These are phyloP conservation scores for Calyptommatus sinebrachiatus DNA, from an alignment of 2,113 vertebrate species.

Conservation along the genomic window DNA sequence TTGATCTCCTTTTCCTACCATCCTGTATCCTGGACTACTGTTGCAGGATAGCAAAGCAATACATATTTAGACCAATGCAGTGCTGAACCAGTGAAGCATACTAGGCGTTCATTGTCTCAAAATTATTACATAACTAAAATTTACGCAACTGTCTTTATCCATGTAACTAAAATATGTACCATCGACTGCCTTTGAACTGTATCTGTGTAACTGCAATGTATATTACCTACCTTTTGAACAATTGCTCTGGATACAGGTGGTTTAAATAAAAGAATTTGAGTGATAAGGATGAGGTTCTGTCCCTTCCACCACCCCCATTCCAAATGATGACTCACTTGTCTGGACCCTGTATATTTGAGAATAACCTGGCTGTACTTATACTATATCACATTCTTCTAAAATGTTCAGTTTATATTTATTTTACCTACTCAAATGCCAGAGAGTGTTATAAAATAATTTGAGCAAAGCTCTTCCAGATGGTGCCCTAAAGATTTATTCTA, in stretches of 20 bases:
- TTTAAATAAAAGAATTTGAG: conserved; percentile 28
- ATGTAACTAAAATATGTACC: conserved; percentile 4
- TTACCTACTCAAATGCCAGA: not conserved
- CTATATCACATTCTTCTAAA: not conserved
- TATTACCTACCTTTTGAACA: not conserved
- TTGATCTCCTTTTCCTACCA: too few species aligned
- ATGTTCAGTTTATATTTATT: conserved; percentile 7
- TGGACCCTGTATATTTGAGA: not conserved
- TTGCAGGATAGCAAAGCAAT: too few species aligned
- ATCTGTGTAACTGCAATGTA: conserved; percentile 24
- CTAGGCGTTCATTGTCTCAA: not conserved
- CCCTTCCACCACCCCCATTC: not conserved
- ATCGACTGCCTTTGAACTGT: not conserved
- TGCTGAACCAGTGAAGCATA: not conserved
- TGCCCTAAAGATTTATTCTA: conserved; percentile 18
- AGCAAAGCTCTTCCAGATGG: conserved; percentile 35
- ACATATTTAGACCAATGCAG: not conserved
- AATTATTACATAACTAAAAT: not conserved
- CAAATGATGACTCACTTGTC: not conserved
- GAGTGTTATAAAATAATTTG: conserved; percentile 3
- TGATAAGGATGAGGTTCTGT: not conserved
- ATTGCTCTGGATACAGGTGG: conserved; percentile 24
- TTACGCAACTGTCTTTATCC: not conserved
- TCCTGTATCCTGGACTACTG: too few species aligned
- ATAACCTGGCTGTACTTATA: not conserved